Percentiles rank a stretch among this genome's conserved stretches.
Evolutionary conservation across 2,797 vertebrate species (phyloP).

Genomic region (Acridotheres tristis): DNA sequence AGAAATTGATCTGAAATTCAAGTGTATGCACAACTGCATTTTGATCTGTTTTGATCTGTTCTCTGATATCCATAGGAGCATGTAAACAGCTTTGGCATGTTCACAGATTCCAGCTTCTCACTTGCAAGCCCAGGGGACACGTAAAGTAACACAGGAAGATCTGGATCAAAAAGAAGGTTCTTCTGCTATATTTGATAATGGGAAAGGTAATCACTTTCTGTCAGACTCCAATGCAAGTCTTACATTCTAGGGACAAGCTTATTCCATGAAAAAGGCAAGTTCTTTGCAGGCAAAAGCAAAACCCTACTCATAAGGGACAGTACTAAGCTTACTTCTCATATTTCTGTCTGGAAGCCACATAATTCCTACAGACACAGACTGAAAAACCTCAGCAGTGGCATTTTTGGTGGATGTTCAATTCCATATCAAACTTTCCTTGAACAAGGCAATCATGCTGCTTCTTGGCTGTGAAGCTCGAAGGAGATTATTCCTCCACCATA

Average conservation of each 20-base stretch:
- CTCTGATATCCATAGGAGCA: neutral
- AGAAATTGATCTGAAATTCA: constrained; percentile 26
- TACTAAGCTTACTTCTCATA: neutral
- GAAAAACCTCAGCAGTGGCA: neutral
- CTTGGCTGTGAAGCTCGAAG: neutral
- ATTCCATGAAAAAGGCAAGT: neutral
- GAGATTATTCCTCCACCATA: neutral
- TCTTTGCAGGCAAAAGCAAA: neutral
- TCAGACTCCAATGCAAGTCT: neutral
- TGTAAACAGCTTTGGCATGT: neutral
- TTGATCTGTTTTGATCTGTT: constrained; percentile 46
- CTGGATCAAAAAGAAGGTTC: neutral
- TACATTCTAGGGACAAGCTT: neutral
- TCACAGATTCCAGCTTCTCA: neutral
- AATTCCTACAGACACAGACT: neutral
- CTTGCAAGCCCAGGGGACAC: neutral
- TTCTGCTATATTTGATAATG: neutral
- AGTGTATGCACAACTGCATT: constrained; percentile 46
- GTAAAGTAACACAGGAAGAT: neutral
- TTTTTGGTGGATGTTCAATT: neutral
- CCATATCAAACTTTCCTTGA: neutral
- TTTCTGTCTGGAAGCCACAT: neutral
- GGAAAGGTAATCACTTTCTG: neutral
- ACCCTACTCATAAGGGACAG: neutral
- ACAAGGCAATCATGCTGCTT: neutral